Evolutionary conservation across 2,797 vertebrate genomes (phyloP).

Genomic region (Sebastes itinus): DNA sequence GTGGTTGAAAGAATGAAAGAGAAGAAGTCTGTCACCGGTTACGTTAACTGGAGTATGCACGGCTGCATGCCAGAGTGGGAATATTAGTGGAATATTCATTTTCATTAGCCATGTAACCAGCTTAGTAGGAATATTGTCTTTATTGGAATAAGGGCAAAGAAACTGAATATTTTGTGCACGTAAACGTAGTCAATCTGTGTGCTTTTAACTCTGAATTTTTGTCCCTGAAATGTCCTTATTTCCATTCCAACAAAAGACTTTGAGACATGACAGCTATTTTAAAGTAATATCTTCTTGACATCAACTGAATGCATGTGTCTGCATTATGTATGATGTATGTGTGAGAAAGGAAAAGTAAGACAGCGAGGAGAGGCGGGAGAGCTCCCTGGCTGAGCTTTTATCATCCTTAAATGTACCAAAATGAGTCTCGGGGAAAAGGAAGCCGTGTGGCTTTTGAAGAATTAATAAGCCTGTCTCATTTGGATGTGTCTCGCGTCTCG

Average conservation of each 20-base stretch:
- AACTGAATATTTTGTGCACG: no score
- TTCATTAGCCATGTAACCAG: no score
- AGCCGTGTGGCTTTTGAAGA: conserved; percentile 76
- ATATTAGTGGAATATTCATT: no score
- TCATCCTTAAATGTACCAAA: conserved; percentile 81
- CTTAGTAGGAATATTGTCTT: no score
- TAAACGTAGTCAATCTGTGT: neutral
- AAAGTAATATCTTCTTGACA: conserved; percentile 58
- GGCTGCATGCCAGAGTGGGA: no score
- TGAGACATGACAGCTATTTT: conserved; percentile 60
- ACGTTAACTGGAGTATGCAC: no score
- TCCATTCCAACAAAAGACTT: conserved; percentile 52
- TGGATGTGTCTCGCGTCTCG: conserved; percentile 71
- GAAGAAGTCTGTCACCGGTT: no score
- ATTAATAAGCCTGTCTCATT: conserved; percentile 82
- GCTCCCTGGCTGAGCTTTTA: conserved; percentile 72
- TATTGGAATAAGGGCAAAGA: no score
- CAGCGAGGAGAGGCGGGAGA: conserved; percentile 33
- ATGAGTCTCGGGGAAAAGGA: conserved; percentile 77
- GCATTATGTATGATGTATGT: conserved; percentile 73
- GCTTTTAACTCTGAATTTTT: conserved; percentile 13
- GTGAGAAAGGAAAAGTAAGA: conserved; percentile 45
- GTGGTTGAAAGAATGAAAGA: no score
- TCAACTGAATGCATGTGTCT: conserved; percentile 53
- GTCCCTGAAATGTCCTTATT: conserved; percentile 58